Base-by-base conservation (phyloP, 2,113 vertebrate species). In the Nerophis ophidion region DNA sequence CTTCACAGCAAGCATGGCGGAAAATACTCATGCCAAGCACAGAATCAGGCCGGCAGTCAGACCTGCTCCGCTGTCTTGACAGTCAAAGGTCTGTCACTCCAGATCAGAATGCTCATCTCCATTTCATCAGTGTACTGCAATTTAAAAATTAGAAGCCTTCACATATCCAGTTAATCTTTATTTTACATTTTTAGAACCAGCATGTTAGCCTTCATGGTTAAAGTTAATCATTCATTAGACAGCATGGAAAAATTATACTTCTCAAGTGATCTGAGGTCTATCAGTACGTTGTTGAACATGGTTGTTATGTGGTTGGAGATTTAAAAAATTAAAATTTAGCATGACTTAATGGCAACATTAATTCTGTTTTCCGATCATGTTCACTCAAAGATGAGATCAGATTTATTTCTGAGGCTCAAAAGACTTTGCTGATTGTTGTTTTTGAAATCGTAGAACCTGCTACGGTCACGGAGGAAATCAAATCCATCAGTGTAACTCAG, bases 21-120 rank as follows among this genome's bases (percentile, higher is more conserved):
- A 55, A 98, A 96, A 80, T 99, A 95, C 59, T 91, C 93, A 33
- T 99, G 97, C 81, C 92, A 96, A 72, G 94, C 91, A n/a, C 95
- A 95, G 89, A 99, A 99, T 11, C 95, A 95, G 78, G 96, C 97
- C 0, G 97, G 97, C 53, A 91, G 92, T 83, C 96, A 97, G 81
- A 95, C 92, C 5, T 98, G 96, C 74, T 94, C 93, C 63, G 93
- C 95, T 33, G 58, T 92, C 17, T 66, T 99, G 64, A 91, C 88
- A 59, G 95, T 98, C 10, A 99, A 99, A 99, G 97, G 97, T 99
- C 88, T 96, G 16, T n/a, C 40, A 8, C 8, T 17, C 53, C 15
- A 55, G 4, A 38, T 16, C 5, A 7, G 10, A 48, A 15, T 12
- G 15, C 1, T 45, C 4, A 17, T 16, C 42, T 58, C 11, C 46